These are phyloP conservation scores for Reticulitermes speratus DNA, from an alignment of 1,140 invertebrate genomes.

Conservation along the genomic window DNA sequence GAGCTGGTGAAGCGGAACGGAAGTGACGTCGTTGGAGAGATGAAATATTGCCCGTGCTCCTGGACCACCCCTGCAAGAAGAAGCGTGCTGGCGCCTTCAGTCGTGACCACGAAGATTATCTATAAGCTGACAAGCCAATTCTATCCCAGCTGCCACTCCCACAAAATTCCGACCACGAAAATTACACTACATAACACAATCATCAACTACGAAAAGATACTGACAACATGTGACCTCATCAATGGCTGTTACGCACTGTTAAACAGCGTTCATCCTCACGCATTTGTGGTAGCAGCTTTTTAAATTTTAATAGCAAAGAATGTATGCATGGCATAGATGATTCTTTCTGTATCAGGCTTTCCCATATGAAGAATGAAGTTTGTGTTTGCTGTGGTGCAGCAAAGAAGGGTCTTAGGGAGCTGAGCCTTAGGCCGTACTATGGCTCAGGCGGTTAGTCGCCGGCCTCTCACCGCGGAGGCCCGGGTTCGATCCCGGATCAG, in stretches of 20 bases:
- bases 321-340: no score
- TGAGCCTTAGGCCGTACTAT: no score
- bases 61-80: constrained; percentile 12
- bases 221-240: not conserved
- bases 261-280: not conserved
- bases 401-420: no score
- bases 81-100: not conserved
- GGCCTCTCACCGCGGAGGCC: no score
- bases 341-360: no score
- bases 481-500: no score
- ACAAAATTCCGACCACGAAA: not conserved
- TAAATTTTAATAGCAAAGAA: no score
- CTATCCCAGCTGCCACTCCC: not conserved
- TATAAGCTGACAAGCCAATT: no score
- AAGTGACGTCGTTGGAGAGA: not conserved
- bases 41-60: not conserved
- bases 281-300: no score
- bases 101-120: not conserved
- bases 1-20: constrained; percentile 1
- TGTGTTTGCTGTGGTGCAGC: no score
- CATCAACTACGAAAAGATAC: not conserved
- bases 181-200: constrained; percentile 3
- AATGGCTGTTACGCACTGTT: not conserved
- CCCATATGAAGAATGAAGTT: no score
- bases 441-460: no score